These are phyloP conservation scores for Nanorana parkeri DNA, from an alignment of 2,113 vertebrate genomes.

Conservation along the genomic window DNA sequence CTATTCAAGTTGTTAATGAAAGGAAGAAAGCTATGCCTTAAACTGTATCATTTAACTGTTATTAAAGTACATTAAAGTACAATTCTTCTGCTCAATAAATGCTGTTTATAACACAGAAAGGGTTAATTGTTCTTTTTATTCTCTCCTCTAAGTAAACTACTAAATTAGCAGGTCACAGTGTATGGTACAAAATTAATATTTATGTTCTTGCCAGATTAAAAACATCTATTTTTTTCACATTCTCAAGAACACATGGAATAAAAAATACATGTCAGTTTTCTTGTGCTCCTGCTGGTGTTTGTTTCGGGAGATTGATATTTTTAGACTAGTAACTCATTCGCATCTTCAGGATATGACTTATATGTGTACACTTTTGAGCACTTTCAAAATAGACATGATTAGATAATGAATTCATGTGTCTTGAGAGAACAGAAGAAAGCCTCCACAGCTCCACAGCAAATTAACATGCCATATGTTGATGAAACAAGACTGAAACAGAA, in stretches of 20 bases:
- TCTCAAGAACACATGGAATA: conserved; percentile 52
- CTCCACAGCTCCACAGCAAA: conserved; percentile 43
- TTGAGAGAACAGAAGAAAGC: conserved; percentile 47
- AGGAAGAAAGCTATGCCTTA: too few species aligned
- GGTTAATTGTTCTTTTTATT: conserved; percentile 19
- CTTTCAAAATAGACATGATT: conserved; percentile 56
- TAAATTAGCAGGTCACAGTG: conserved; percentile 42
- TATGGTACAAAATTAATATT: conserved; percentile 26
- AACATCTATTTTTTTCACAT: conserved; percentile 52
- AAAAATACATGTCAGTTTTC: conserved; percentile 57
- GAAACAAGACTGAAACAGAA: conserved; percentile 24
- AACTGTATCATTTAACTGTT: too few species aligned
- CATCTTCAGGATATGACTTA: conserved; percentile 54
- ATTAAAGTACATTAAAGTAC: too few species aligned
- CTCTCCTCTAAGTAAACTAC: conserved; percentile 9
- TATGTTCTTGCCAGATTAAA: conserved; percentile 53
- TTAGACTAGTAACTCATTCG: conserved; percentile 52
- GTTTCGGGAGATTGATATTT: conserved; percentile 55
- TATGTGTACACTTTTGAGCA: conserved; percentile 53
- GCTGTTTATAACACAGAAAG: conserved; percentile 1
- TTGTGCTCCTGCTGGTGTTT: conserved; percentile 55
- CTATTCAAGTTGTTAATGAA: too few species aligned
- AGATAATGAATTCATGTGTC: conserved; percentile 57
- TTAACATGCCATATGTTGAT: conserved; percentile 57
- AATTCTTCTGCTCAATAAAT: background rate